A percentile compares a stretch with the other conserved stretches of the same genome.
These are phyloP conservation scores for Gopherus evgoodei DNA, from an alignment of 2,113 vertebrate genomes.

Conservation along the genomic window DNA sequence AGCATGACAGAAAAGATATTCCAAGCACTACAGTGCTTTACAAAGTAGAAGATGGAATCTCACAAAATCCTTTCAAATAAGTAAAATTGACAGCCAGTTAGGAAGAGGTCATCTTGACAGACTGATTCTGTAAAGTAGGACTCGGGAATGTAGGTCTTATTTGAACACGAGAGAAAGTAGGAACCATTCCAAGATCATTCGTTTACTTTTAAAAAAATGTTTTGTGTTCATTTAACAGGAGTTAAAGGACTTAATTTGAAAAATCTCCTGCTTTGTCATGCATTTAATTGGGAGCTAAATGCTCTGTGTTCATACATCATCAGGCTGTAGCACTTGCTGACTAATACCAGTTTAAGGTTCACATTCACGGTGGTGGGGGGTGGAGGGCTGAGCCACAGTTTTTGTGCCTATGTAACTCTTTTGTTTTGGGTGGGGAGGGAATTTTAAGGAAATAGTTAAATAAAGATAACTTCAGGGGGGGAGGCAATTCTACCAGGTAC, in stretches of 20 bases:
- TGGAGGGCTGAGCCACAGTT: not conserved
- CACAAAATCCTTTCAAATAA: not conserved
- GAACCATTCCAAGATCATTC: not conserved
- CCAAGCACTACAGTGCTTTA: not conserved
- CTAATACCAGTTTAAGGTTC: not conserved
- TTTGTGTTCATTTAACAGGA: constrained; percentile 5
- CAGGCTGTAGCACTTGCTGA: not conserved
- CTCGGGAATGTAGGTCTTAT: not conserved
- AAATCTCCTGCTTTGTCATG: not conserved
- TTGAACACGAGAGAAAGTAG: not conserved
- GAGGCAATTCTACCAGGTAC: not conserved
- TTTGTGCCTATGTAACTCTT: not conserved
- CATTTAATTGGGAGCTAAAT: constrained; percentile 31
- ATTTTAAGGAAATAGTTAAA: not conserved
- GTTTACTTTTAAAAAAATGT: not conserved
- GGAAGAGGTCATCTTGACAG: not conserved
- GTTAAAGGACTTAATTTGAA: constrained; percentile 8
- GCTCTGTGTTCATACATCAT: not conserved
- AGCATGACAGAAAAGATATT: not conserved
- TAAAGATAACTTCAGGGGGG: not conserved
- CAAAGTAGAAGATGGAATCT: not conserved
- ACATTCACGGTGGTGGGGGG: not conserved
- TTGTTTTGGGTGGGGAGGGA: not conserved
- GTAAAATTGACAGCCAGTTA: not conserved
- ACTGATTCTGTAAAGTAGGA: not conserved